Conservation (phyloP, 1,140 invertebrate genomes). For the Camponotus floridanus region DNA sequence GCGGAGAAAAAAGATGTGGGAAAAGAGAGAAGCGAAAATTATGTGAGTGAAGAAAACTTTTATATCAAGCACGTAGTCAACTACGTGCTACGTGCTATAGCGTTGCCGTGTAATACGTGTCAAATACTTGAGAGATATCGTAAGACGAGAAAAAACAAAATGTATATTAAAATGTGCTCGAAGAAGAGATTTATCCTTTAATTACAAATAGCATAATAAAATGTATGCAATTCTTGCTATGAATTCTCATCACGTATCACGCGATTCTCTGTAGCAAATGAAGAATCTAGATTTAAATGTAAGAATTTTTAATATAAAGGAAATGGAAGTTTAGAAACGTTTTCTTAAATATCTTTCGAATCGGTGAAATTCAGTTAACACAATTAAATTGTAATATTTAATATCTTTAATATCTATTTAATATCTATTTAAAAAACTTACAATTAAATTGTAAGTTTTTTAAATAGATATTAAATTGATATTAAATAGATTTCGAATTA, state of each 20-base stretch:
- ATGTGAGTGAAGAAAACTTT: constrained; percentile 44
- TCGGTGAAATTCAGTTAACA: no score
- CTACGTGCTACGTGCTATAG: neutral
- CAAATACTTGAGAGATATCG: neutral
- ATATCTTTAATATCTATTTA: no score
- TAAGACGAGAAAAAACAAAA: neutral
- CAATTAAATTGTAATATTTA: no score
- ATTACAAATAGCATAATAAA: neutral
- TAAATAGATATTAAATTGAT: no score
- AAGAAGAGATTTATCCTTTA: neutral
- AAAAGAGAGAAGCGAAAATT: constrained; percentile 31
- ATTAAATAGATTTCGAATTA: no score
- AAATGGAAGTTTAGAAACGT: no score
- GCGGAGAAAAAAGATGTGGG: constrained; percentile 19
- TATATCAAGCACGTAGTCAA: constrained; percentile 20
- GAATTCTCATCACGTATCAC: neutral
- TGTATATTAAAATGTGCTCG: neutral
- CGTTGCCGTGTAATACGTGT: constrained; percentile 2
- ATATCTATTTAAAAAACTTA: no score
- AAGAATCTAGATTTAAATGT: neutral
- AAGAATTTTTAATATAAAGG: neutral
- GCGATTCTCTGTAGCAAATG: no score
- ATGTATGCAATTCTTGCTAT: neutral
- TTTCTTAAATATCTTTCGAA: no score
- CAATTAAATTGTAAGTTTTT: no score